Evolutionary conservation across 2,797 vertebrate species (phyloP), one percentile per base, ranked within the genome.

Genomic region (Gorsachius magnificus): DNA sequence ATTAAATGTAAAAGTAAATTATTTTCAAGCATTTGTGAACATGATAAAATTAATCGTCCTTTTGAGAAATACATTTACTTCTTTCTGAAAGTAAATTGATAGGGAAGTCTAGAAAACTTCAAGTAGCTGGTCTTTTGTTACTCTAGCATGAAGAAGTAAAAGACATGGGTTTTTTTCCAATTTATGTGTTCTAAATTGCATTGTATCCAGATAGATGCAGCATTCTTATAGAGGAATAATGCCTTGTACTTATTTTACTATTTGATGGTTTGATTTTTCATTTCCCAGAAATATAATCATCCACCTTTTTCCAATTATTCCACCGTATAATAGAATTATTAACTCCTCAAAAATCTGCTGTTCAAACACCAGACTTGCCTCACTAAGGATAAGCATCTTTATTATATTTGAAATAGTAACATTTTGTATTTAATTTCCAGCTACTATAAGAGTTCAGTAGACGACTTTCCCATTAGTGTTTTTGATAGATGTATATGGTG

Each of bases 331-430:
- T 45, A 87, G 75, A 93, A 75, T 93, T 95, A 95, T 94, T 96
- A 96, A 95, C 75, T 92, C 81, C 71, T 87, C 60, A 85, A 71
- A 94, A 94, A 89, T 78, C 86, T 95, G 74, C 82, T 89, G n/a
- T 83, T 90, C 79, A 93, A 87, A 85, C 29, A 87, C 68, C 75
- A 87, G 81, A 71, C 75, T 90, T 92, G 57, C 64, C 75, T 65
- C 81, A 75, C 48, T 89, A 54, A 57, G 75, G 60, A 68, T 87
- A 89, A 96, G 45, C 0, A 1, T 43, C 50, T 77, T 80, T 93
- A 87, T 84, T 68, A 83, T 71, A 50, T 87, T 94, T 95, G 80
- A 74, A 94, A 91, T 31, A 68, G 83, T 35, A 93, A 64, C 4
- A 68, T 61, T 92, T 83, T 94, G 56, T 82, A 85, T 90, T 93